These are phyloP conservation scores for Iguana delicatissima DNA, from an alignment of 2,797 vertebrate genomes.

Conservation along the genomic window DNA sequence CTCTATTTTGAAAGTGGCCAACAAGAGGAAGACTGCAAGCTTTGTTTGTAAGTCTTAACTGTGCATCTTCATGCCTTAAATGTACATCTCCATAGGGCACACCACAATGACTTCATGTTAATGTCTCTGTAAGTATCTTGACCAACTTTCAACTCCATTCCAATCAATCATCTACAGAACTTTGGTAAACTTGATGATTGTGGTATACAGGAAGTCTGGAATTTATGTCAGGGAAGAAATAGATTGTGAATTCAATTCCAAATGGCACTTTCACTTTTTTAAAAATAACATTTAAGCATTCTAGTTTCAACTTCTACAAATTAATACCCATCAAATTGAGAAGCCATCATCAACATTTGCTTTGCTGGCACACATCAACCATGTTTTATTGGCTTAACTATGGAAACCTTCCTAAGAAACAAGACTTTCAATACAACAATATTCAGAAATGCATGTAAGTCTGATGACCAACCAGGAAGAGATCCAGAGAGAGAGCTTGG, in stretches of 20 bases:
- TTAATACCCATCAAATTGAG: not conserved
- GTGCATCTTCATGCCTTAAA: not conserved
- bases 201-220: not conserved
- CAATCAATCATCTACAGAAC: not conserved
- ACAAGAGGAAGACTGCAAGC: not conserved
- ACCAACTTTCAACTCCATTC: not conserved
- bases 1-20: not conserved
- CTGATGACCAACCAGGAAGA: slow-evolving; percentile 87
- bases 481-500: slow-evolving; percentile 93
- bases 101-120: not conserved
- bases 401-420: not conserved
- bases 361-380: not conserved
- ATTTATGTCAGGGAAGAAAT: not conserved
- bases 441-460: not conserved
- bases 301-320: slow-evolving; percentile 19
- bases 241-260: not conserved
- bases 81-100: not conserved
- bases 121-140: not conserved
- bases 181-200: not conserved
- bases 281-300: not conserved
- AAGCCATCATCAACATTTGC: not conserved
- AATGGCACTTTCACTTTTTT: not conserved
- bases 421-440: not conserved
- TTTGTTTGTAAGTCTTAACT: not conserved
- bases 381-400: not conserved